phyloP scores from a whole-genome alignment of 1,140 invertebrate species.

The Physella acuta region DNA sequence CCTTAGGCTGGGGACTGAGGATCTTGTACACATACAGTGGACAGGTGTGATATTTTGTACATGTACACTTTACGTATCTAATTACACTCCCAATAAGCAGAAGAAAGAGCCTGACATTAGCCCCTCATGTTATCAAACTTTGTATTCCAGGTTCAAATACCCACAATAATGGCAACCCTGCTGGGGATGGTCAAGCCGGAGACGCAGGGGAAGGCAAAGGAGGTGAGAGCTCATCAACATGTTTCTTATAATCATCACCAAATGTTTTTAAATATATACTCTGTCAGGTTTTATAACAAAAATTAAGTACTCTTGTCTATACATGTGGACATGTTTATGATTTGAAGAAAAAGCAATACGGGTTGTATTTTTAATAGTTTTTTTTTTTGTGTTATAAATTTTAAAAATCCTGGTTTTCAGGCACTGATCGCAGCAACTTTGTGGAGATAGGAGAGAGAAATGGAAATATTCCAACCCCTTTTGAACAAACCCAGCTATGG shows the following conservation, averaged over 20 bases:
- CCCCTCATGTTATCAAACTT: no score
- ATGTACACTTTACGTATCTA: background rate
- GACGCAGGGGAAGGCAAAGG: slow-evolving; percentile 54
- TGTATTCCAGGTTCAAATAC: slow-evolving; percentile 60
- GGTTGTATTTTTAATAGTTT: no score
- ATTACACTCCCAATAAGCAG: no score
- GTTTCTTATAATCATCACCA: no score
- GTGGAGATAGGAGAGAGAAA: slow-evolving; percentile 48
- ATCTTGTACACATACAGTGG: slow-evolving; percentile 59
- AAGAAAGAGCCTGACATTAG: no score
- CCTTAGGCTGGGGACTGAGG: slow-evolving; percentile 40
- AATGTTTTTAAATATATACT: no score
- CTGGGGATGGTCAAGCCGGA: slow-evolving; percentile 55
- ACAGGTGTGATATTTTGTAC: slow-evolving; percentile 41
- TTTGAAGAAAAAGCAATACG: no score
- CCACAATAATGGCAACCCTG: slow-evolving; percentile 53
- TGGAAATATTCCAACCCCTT: slow-evolving; percentile 56
- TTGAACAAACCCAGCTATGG: slow-evolving; percentile 54
- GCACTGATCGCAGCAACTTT: slow-evolving; percentile 57
- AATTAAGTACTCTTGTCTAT: no score
- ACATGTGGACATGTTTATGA: no score
- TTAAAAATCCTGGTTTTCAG: slow-evolving; percentile 41
- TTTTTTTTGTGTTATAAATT: no score
- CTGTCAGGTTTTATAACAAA: no score
- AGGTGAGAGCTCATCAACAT: no score